phyloP scores from a whole-genome alignment of 2,797 vertebrate species.

The Pseudochaenichthys georgianus region DNA sequence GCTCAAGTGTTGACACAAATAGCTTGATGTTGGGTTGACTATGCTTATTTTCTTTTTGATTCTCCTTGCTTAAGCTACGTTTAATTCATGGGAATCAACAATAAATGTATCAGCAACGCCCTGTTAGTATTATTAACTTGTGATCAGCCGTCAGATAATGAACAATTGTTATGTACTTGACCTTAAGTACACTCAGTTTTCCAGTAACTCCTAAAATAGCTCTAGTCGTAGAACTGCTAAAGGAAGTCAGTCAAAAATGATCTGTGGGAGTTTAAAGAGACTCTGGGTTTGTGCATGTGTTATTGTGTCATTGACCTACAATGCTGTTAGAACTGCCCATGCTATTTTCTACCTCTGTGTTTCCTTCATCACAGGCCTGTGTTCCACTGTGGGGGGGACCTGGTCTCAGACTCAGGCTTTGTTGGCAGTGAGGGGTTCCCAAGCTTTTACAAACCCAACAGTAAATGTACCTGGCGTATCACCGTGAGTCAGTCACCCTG shows the following conservation, averaged over 20 bases:
- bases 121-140: background rate
- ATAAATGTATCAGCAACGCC: background rate
- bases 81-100: background rate
- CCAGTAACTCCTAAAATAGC: background rate
- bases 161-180: background rate
- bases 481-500: slow-evolving; percentile 83
- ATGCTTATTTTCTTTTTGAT: background rate
- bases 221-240: background rate
- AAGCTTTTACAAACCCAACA: slow-evolving; percentile 88
- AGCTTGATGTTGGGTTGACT: background rate
- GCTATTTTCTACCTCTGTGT: background rate
- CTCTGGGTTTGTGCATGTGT: background rate
- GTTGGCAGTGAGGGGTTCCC: slow-evolving; percentile 93
- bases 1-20: background rate
- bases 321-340: background rate
- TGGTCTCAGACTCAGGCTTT: slow-evolving; percentile 88
- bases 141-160: background rate
- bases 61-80: background rate
- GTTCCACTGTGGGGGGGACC: slow-evolving; percentile 90
- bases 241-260: slow-evolving; percentile 6
- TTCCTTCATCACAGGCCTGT: slow-evolving; percentile 82
- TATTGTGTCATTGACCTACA: background rate
- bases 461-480: slow-evolving; percentile 91
- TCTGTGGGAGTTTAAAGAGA: background rate
- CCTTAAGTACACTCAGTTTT: background rate